A percentile compares a stretch with the other conserved stretches of the same genome.
phyloP scores from a whole-genome alignment of 2,888 invertebrate species.

The Bombylius major region DNA sequence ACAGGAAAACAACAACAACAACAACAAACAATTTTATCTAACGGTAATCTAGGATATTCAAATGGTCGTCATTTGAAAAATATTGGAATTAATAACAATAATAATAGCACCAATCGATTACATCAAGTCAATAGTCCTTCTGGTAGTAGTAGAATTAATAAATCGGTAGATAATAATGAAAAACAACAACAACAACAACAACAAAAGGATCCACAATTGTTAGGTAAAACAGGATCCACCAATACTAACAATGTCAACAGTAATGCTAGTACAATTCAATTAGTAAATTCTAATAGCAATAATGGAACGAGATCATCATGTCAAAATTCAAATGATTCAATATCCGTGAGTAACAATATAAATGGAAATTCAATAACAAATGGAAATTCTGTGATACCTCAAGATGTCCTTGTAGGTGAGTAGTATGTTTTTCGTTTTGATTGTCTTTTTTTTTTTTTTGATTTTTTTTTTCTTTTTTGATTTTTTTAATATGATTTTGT shows the following conservation, averaged over 20 bases:
- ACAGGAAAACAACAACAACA: no score
- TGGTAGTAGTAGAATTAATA: no score
- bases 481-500: not conserved
- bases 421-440: not conserved
- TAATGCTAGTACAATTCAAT: no score
- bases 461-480: not conserved
- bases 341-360: not conserved
- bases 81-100: not conserved
- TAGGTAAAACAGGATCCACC: no score
- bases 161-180: no score
- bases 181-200: no score
- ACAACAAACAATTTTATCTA: not conserved
- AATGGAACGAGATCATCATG: not conserved
- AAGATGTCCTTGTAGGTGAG: conserved; percentile 1
- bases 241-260: no score
- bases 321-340: not conserved
- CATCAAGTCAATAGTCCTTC: not conserved
- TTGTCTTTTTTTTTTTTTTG: not conserved
- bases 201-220: no score
- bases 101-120: not conserved
- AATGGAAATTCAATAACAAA: conserved; percentile 5
- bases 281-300: no score
- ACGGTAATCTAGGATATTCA: conserved; percentile 6
- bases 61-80: conserved; percentile 12
- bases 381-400: not conserved